Percentiles rank a stretch among this genome's conserved stretches.
Conservation (phyloP, 37 sponge, comb jelly and placozoan species). For the Geodia barretti region DNA sequence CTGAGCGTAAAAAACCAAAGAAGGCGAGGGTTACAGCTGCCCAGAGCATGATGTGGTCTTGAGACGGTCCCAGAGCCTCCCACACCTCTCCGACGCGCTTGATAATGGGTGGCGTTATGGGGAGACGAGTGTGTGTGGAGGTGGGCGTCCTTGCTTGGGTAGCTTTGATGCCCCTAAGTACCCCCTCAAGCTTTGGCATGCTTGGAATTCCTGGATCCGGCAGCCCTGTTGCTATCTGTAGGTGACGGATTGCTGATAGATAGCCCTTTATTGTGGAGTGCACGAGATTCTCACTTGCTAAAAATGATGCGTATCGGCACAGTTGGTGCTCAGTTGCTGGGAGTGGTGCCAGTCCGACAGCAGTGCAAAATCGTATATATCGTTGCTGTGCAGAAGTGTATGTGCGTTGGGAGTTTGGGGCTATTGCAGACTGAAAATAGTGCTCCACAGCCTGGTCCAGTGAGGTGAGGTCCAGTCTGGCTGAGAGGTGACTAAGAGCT, state of each 20-base stretch:
- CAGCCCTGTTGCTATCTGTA: background rate
- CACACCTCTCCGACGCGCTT: background rate
- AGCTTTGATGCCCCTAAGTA: background rate
- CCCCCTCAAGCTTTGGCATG: background rate
- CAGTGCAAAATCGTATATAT: slow-evolving; percentile 8
- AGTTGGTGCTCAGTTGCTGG: slow-evolving; percentile 1
- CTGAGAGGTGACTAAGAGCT: background rate
- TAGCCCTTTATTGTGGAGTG: slow-evolving; percentile 12
- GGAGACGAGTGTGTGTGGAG: background rate
- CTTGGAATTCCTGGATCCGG: background rate
- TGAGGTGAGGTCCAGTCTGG: slow-evolving; percentile 27
- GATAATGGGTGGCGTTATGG: background rate
- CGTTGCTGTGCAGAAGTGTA: slow-evolving; percentile 12
- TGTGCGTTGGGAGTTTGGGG: slow-evolving; percentile 19
- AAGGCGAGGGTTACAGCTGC: no score
- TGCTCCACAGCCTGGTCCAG: slow-evolving; percentile 28
- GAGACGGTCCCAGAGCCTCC: background rate
- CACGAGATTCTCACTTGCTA: background rate
- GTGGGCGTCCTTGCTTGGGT: background rate
- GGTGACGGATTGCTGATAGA: slow-evolving; percentile 17
- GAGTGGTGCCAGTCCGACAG: background rate
- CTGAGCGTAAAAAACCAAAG: background rate
- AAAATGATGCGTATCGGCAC: background rate
- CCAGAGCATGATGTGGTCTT: background rate
- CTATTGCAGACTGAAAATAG: slow-evolving; percentile 1